These are phyloP conservation scores for Botia kubotai DNA, from an alignment of 2,797 vertebrate species.

Conservation along the genomic window DNA sequence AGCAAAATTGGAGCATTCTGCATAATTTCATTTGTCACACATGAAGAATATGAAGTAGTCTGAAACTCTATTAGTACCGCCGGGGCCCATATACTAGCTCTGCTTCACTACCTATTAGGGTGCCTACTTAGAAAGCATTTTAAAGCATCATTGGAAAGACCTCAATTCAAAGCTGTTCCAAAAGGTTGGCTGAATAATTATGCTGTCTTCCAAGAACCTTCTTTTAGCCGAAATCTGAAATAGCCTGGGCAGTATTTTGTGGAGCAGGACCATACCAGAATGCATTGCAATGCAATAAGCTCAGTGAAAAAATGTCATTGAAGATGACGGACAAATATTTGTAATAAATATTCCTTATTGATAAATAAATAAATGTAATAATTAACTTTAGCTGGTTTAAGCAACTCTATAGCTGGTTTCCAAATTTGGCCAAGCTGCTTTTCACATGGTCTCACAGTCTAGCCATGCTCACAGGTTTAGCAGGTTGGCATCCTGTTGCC, in stretches of 20 bases:
- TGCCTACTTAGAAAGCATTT: neutral
- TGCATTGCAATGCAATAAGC: neutral
- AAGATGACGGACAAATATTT: neutral
- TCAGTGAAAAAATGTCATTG: neutral
- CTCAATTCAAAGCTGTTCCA: neutral
- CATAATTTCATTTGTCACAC: constrained; percentile 17
- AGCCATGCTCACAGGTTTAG: neutral
- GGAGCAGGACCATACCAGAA: neutral
- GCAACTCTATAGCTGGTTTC: too few species aligned
- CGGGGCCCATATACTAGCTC: too few species aligned
- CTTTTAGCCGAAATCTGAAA: neutral
- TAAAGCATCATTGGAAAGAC: too few species aligned
- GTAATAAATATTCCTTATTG: too few species aligned
- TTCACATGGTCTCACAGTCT: neutral
- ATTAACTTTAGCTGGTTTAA: too few species aligned
- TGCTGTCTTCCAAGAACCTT: neutral
- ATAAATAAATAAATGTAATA: too few species aligned
- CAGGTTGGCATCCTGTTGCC: neutral
- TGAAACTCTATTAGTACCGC: neutral
- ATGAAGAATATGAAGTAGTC: constrained; percentile 10
- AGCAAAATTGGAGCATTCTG: constrained; percentile 2
- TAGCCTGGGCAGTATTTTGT: too few species aligned
- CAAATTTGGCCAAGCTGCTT: neutral
- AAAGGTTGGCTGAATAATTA: neutral
- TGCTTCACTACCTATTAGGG: neutral